These are phyloP conservation scores for Ctenodactylus gundi DNA, from an alignment of 2,113 vertebrate genomes.

Conservation along the genomic window DNA sequence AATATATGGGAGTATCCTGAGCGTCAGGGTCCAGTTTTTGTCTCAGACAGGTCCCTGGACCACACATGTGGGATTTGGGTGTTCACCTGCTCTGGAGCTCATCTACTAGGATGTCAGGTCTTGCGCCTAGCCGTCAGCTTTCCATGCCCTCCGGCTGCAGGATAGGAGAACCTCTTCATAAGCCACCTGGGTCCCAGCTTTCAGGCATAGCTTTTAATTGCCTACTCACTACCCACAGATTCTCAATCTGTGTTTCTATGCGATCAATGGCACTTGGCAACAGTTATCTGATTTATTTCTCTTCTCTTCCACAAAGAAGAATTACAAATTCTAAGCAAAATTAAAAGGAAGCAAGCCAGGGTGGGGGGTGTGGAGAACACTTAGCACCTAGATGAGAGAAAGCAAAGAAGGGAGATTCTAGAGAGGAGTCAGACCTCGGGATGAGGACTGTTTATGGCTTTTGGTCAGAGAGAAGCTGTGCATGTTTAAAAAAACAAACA, in stretches of 20 bases:
- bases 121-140: not conserved
- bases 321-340: not conserved
- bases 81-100: not conserved
- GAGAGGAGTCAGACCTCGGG: not conserved
- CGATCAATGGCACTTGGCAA: not conserved
- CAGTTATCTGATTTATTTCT: not conserved
- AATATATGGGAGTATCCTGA: not conserved
- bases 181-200: not conserved
- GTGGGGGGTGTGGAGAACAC: too few relatives aligned
- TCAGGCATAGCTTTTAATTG: not conserved
- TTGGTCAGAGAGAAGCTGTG: not conserved
- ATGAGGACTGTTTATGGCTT: not conserved
- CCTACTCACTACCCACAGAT: not conserved
- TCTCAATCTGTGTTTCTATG: not conserved
- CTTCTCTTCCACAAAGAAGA: not conserved
- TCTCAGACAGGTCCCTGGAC: not conserved
- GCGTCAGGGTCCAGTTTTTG: too few relatives aligned
- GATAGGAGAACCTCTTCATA: not conserved
- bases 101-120: not conserved
- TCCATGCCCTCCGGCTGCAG: not conserved
- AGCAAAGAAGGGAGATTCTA: not conserved
- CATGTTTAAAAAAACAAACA: not conserved
- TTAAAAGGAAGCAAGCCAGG: not conserved
- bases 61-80: not conserved
- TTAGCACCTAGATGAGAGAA: not conserved